phyloP scores from a whole-genome alignment of 2,113 vertebrate genomes.

The Daboia siamensis region DNA sequence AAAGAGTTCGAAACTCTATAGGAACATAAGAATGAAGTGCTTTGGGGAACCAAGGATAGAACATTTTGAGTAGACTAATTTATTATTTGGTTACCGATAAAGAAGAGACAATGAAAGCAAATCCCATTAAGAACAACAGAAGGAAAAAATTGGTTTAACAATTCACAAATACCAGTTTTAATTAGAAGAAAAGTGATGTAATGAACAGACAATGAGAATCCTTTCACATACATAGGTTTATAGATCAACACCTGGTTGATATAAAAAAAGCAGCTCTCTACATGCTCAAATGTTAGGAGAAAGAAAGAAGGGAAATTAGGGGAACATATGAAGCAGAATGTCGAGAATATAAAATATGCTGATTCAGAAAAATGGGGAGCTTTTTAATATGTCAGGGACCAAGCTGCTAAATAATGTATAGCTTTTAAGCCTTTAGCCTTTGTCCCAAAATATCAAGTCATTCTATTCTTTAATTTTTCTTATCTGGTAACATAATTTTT shows the following conservation, averaged over 20 bases:
- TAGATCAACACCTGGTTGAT: not conserved
- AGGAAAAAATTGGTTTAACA: not conserved
- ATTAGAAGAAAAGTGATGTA: not conserved
- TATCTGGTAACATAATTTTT: not conserved
- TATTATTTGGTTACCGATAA: not conserved
- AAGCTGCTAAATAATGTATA: not conserved
- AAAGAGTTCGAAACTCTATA: not conserved
- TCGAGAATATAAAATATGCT: not conserved
- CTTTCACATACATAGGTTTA: not conserved
- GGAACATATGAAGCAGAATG: not conserved
- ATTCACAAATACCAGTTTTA: not conserved
- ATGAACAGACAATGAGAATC: not conserved
- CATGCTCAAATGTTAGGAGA: not conserved
- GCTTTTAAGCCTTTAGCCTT: not conserved
- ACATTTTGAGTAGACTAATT: not conserved
- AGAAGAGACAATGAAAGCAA: not conserved
- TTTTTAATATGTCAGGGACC: not conserved
- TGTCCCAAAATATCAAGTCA: not conserved
- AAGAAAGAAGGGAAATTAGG: not conserved
- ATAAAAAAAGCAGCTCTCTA: not conserved
- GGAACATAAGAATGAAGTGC: not conserved
- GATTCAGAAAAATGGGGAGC: not conserved
- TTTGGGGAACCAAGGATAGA: not conserved
- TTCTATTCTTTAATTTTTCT: not conserved
- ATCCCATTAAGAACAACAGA: not conserved